These are phyloP conservation scores for Troides helena DNA, from an alignment of 2,888 invertebrate species.

Conservation along the genomic window DNA sequence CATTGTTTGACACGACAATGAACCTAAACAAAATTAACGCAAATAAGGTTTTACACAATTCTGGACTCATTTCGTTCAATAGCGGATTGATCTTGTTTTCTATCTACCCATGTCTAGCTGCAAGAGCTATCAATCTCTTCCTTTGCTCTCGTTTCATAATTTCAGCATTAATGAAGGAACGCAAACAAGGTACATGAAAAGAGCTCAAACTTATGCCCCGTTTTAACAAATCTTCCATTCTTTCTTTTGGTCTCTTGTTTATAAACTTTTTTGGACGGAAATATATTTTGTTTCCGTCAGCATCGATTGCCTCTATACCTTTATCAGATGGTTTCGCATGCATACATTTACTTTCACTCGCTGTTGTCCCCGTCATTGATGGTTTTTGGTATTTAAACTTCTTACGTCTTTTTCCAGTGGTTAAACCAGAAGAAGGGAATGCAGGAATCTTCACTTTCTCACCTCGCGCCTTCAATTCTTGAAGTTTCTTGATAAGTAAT, in stretches of 20 bases:
- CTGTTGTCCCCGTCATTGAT: conserved; percentile 12
- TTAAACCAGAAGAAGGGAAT: not conserved
- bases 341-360: conserved; percentile 43
- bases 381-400: conserved; percentile 22
- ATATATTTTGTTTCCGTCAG: conserved; percentile 57
- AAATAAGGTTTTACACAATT: not conserved
- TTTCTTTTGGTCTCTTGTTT: conserved; percentile 53
- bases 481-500: conserved; percentile 50
- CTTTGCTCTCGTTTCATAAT: conserved; percentile 52
- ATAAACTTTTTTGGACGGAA: conserved; percentile 49
- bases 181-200: conserved; percentile 68
- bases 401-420: conserved; percentile 36
- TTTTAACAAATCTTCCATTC: conserved; percentile 45
- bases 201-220: conserved; percentile 67
- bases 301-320: conserved; percentile 59
- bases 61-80: not conserved
- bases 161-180: conserved; percentile 62
- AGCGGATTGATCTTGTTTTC: not conserved
- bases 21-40: conserved; percentile 5
- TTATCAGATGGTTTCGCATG: conserved; percentile 59
- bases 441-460: conserved; percentile 55
- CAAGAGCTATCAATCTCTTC: conserved; percentile 39
- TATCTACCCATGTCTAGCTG: conserved; percentile 28
- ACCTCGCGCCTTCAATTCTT: conserved; percentile 55
- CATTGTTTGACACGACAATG: conserved; percentile 44